Base-by-base conservation (phyloP, 2,113 vertebrate genomes). In the Phoenicopterus ruber region DNA sequence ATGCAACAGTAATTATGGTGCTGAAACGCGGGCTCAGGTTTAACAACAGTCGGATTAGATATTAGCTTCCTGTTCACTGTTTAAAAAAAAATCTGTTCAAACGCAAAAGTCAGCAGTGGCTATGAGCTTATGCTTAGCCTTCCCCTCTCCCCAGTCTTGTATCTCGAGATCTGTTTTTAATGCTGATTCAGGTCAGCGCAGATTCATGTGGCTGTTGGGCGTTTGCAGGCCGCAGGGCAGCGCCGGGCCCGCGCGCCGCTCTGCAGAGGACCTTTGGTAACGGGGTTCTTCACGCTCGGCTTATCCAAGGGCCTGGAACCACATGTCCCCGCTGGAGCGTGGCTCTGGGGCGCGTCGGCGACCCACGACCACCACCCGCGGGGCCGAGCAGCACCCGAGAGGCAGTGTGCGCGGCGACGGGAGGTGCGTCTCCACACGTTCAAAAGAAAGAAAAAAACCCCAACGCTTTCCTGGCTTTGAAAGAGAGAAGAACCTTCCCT, bases 181-280 rank as follows among this genome's bases (percentile, higher is more conserved):
- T 57, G 79, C 42, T 0, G 40, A 72, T 82, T 72, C 74, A 80
- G 92, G 94, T 93, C 94, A 90, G 58, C 0, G 4, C 74, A 80
- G 87, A 76, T 73, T 79, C 67, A 19, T 15, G 66, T 7, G 12
- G 90, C 90, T 91, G 36, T 16, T n/a, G 77, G 87, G 78, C 79
- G 62, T 31, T 58, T 62, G 31, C 44, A 85, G 58, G 49, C 69
- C 6, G 26, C 65, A 36, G 90, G 84, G 52, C 84, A 80, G 81
- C 0, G 7, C 57, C 57, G 34, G 78, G 73, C 14, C 69, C 24
- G 4, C 0, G 0, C 29, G 13, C 0, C 1, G 13, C 3, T 11
- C 50, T n/a, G 57, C 25, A 49, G 52, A 77, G 25, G 49, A 77
- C 59, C 20, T 72, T 73, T 42, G 76, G 7, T 79, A 46, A 52